Percentiles rank a stretch among this genome's conserved stretches.
Conservation (phyloP, 2,797 vertebrate genomes). For the Gallinago stenura region DNA sequence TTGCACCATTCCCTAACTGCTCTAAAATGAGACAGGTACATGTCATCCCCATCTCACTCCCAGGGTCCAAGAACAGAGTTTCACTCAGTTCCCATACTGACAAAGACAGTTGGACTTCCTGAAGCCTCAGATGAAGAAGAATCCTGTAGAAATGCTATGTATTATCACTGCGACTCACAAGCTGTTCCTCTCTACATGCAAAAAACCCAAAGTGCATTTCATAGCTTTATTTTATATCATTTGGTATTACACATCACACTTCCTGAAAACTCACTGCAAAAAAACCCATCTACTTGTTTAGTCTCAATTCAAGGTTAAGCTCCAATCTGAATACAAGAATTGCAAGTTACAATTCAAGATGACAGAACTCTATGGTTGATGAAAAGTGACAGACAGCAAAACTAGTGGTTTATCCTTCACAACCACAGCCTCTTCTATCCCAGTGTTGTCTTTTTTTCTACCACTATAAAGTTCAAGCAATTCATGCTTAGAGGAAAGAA, state of each 20-base stretch:
- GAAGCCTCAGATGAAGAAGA: not conserved
- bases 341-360: not conserved
- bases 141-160: not conserved
- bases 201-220: not conserved
- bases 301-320: not conserved
- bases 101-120: not conserved
- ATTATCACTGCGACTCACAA: not conserved
- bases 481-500: constrained; percentile 39
- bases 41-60: rapidly evolving
- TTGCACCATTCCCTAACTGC: not conserved
- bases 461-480: constrained; percentile 7
- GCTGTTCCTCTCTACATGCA: not conserved
- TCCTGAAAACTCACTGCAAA: not conserved
- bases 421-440: not conserved
- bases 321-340: not conserved
- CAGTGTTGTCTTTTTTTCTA: constrained; percentile 3
- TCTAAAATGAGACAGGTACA: not conserved
- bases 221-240: not conserved
- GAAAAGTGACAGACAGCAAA: constrained; percentile 15
- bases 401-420: not conserved
- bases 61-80: not conserved
- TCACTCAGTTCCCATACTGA: not conserved
- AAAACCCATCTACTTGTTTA: not conserved
- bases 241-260: not conserved
- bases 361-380: not conserved